These are phyloP conservation scores for Pelobates cultripes DNA, from an alignment of 2,797 vertebrate species.

Conservation along the genomic window DNA sequence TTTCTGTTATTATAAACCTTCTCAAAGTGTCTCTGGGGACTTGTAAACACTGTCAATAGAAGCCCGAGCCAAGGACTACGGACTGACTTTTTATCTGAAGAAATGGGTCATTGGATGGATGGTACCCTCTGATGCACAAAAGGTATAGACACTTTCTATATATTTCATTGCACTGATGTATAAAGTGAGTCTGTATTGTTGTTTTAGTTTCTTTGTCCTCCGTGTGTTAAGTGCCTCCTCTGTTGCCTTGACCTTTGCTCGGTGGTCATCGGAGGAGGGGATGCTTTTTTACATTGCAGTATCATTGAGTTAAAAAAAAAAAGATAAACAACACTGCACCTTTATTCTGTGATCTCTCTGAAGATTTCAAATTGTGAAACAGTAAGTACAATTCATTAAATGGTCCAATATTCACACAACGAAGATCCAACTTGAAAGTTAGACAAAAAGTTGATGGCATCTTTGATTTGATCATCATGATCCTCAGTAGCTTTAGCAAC, in stretches of 20 bases:
- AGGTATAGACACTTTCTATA: background rate
- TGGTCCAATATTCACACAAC: background rate
- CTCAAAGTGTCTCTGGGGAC: background rate
- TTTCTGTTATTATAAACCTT: background rate
- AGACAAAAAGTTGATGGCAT: background rate
- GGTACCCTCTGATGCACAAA: slow-evolving; percentile 1
- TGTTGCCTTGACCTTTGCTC: slow-evolving; percentile 30
- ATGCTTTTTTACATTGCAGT: slow-evolving; percentile 13
- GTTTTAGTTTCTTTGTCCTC: slow-evolving; percentile 32
- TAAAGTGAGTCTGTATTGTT: slow-evolving; percentile 11
- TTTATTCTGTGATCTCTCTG: background rate
- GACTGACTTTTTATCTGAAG: background rate
- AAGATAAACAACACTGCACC: slow-evolving; percentile 14
- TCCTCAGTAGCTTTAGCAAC: no score
- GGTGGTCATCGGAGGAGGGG: background rate
- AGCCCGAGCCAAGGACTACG: background rate
- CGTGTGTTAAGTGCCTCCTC: background rate
- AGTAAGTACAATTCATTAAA: slow-evolving; percentile 24
- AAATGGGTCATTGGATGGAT: background rate
- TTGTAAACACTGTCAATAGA: background rate
- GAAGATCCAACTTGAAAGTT: background rate
- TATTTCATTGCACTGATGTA: slow-evolving; percentile 8
- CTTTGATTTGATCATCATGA: no score
- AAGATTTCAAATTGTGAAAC: slow-evolving; percentile 6
- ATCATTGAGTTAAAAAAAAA: slow-evolving; percentile 4